Conservation (phyloP, 2,797 vertebrate genomes). For the Pipistrellus pipistrellus region DNA sequence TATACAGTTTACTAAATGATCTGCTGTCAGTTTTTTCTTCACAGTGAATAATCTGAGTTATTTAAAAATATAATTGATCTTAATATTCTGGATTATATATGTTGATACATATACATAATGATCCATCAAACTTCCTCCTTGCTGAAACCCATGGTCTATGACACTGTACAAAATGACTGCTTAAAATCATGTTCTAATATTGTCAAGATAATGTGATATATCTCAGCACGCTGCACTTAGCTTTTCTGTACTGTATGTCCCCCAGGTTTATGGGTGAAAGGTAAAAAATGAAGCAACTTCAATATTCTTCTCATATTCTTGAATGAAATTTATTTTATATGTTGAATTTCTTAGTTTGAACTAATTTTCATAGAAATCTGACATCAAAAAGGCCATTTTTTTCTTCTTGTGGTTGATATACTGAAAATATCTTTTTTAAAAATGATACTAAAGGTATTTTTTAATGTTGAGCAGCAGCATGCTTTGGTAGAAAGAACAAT, state of each 20-base stretch:
- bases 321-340: neutral
- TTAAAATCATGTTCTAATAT: neutral
- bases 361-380: neutral
- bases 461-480: neutral
- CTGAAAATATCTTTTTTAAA: neutral
- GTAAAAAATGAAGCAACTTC: neutral
- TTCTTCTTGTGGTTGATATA: neutral
- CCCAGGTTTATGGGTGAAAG: neutral
- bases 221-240: neutral
- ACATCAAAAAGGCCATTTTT: neutral
- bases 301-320: neutral
- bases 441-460: neutral
- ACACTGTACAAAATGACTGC: neutral
- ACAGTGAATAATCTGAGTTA: neutral
- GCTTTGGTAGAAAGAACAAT: neutral
- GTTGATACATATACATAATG: neutral
- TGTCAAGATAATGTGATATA: neutral
- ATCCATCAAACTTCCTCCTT: neutral
- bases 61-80: neutral
- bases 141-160: neutral
- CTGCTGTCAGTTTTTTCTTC: neutral
- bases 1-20: neutral
- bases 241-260: fast-evolving
- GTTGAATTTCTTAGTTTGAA: neutral
- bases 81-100: neutral